phyloP scores from a whole-genome alignment of 2,888 invertebrate genomes.

The Nematopogon swammerdamellus region DNA sequence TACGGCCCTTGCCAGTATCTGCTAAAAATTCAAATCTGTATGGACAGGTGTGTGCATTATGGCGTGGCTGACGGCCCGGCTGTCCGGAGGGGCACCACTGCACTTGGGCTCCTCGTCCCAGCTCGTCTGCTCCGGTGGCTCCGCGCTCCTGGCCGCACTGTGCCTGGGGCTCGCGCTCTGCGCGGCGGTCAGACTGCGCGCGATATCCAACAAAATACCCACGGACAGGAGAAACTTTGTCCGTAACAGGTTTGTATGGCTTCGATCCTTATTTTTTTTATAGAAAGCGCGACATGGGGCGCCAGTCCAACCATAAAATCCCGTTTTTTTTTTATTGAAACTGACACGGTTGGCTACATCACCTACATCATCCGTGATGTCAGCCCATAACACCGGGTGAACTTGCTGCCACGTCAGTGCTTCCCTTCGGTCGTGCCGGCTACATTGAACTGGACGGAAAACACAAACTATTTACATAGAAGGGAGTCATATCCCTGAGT shows the following conservation, averaged over 20 bases:
- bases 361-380: no score
- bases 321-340: no score
- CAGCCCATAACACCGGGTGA: no score
- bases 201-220: conserved; percentile 58
- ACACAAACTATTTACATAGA: no score
- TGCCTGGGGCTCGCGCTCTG: conserved; percentile 67
- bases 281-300: no score
- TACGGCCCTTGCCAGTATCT: no score
- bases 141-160: conserved; percentile 63
- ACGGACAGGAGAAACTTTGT: conserved; percentile 53
- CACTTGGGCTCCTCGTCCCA: conserved; percentile 56
- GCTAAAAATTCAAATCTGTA: no score
- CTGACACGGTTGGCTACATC: no score
- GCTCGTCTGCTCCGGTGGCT: conserved; percentile 65
- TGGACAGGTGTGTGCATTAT: conserved; percentile 67
- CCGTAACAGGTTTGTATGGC: conserved; percentile 45
- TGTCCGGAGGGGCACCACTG: conserved; percentile 61
- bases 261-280: background rate
- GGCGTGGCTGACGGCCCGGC: conserved; percentile 62
- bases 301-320: background rate
- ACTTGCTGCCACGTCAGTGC: no score
- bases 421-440: no score
- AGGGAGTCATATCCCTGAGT: no score
- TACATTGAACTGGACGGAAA: no score
- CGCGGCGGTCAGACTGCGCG: conserved; percentile 59